Evolutionary conservation across 2,888 invertebrate genomes (phyloP), one percentile per base, ranked within the genome.

Genomic region (Caenorhabditis imperialis): DNA sequence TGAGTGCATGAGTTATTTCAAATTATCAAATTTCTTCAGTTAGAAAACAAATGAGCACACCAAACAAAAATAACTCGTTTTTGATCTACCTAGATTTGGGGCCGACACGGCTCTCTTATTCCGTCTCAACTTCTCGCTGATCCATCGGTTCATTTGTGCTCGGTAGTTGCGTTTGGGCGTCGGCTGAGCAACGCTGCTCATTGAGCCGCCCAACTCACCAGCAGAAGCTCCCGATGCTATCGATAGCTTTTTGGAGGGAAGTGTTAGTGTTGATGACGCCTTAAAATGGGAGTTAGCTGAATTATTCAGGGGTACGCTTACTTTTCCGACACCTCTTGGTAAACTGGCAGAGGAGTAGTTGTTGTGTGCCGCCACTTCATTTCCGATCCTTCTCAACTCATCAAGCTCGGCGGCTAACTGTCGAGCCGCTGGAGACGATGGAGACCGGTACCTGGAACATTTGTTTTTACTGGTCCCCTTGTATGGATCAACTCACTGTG

Each of bases 1-100:
- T n/a, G n/a, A n/a, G n/a, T n/a, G n/a, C n/a, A n/a, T n/a, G n/a
- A n/a, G n/a, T n/a, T n/a, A n/a, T n/a, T n/a, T n/a, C n/a, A n/a
- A n/a, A n/a, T n/a, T n/a, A n/a, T n/a, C n/a, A n/a, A n/a, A n/a
- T n/a, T n/a, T n/a, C n/a, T n/a, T n/a, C n/a, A n/a, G 62, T 62
- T 62, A 62, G 62, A 62, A 50, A 62, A 40, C 44, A 48, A n/a
- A n/a, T n/a, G 50, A 42, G 45, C 67, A 57, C 57, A 57, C 33
- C 67, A 45, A 65, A 67, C 40, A n/a, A 55, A 55, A 65, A 27
- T 27, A 2, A 22, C 7, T 54, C 33, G 30, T 47, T 33, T 48
- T 30, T 42, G 10, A 30, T 30, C 70, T 70, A 94, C 94, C 94
- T 94, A 95, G 91, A 91, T 94, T 94, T 88, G 95, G 95, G 89